Evolutionary conservation across 2,888 invertebrate species (phyloP).

Genomic region (Cerastoderma edule): DNA sequence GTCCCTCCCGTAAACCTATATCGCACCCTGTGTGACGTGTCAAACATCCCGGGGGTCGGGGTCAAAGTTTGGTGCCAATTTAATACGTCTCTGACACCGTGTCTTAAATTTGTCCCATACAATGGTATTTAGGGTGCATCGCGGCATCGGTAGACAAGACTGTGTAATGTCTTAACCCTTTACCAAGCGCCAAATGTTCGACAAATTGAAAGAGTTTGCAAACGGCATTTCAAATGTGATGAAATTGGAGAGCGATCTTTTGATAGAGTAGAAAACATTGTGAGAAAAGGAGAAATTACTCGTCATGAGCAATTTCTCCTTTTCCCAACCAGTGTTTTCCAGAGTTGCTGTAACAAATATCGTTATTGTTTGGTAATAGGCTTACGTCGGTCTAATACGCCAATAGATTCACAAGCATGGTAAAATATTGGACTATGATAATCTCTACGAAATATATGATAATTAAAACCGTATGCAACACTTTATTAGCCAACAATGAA

Average conservation of each 20-base stretch:
- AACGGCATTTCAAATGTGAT: background rate
- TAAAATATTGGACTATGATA: background rate
- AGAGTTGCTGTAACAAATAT: no score
- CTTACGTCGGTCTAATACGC: background rate
- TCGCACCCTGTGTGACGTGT: no score
- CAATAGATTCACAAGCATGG: background rate
- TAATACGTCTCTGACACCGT: background rate
- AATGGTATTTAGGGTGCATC: background rate
- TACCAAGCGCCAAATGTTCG: background rate
- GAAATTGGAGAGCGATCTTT: no score
- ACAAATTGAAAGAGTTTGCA: background rate
- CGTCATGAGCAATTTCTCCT: slow-evolving; percentile 5
- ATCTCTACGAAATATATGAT: background rate
- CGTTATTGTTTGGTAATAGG: background rate
- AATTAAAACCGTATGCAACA: background rate
- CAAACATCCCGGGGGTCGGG: background rate
- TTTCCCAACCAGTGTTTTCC: background rate
- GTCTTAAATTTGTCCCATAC: background rate
- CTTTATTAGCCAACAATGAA: background rate
- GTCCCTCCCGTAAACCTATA: no score
- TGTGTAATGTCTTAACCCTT: background rate
- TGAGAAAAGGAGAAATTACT: background rate
- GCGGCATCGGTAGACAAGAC: background rate
- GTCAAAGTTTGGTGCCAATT: background rate
- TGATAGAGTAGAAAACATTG: no score